phyloP scores from a whole-genome alignment of 1,140 invertebrate species.

The Euwallacea fornicatus region DNA sequence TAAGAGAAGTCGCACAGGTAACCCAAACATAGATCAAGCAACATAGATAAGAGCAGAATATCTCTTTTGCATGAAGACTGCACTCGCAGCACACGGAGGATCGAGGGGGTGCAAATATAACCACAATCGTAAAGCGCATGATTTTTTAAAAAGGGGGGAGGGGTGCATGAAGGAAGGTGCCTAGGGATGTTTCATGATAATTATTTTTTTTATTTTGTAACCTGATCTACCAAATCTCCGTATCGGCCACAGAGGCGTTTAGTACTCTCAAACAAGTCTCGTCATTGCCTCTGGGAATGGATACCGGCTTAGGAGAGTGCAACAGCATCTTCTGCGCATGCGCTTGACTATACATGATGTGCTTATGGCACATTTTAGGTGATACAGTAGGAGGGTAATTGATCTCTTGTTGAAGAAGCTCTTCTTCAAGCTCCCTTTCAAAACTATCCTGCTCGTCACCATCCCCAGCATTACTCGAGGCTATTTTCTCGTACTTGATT shows the following conservation, averaged over 20 bases:
- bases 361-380: constrained; percentile 46
- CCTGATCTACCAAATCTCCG: constrained; percentile 71
- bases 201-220: too few relatives aligned
- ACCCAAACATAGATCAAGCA: too few relatives aligned
- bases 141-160: too few relatives aligned
- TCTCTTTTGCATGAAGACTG: too few relatives aligned
- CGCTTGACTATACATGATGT: constrained; percentile 47
- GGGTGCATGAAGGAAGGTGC: too few relatives aligned
- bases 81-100: too few relatives aligned
- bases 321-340: constrained; percentile 53
- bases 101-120: too few relatives aligned
- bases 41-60: too few relatives aligned
- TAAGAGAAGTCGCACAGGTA: too few relatives aligned
- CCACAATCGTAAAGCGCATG: too few relatives aligned
- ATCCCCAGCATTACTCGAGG: constrained; percentile 11
- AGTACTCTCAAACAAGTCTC: constrained; percentile 59
- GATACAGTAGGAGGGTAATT: constrained; percentile 70
- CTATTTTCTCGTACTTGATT: constrained; percentile 47
- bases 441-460: constrained; percentile 56
- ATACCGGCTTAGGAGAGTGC: constrained; percentile 58
- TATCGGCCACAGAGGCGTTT: constrained; percentile 64
- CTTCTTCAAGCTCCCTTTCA: constrained; percentile 63
- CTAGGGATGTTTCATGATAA: too few relatives aligned
- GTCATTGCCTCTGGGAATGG: constrained; percentile 58
- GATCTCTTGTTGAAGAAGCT: constrained; percentile 66